Percentiles rank a stretch among this genome's conserved stretches.
These are phyloP conservation scores for Genyomyrus donnyi DNA, from an alignment of 2,113 vertebrate genomes.

Conservation along the genomic window DNA sequence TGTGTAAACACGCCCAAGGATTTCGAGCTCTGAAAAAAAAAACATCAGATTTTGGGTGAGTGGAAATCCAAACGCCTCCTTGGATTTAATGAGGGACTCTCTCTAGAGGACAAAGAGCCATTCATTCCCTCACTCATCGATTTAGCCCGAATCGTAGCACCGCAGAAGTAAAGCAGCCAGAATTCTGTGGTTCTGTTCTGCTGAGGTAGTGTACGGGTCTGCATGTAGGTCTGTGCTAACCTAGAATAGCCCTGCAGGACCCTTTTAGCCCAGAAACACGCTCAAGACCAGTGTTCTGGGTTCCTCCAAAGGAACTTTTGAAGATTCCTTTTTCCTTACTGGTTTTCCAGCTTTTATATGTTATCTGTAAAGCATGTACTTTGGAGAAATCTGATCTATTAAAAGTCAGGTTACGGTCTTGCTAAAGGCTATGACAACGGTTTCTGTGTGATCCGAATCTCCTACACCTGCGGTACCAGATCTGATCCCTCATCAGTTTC, in stretches of 20 bases:
- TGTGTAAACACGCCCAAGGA: not conserved
- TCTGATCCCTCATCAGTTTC: constrained; percentile 31
- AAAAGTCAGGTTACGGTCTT: not conserved
- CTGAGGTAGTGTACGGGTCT: constrained; percentile 31
- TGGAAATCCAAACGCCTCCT: constrained; percentile 47
- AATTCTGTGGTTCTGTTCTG: constrained; percentile 28
- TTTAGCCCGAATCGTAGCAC: constrained; percentile 44
- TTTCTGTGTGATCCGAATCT: not conserved
- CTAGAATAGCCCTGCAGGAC: not conserved
- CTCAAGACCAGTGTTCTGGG: not conserved
- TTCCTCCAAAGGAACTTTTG: not conserved
- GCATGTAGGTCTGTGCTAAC: not conserved
- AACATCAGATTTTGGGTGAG: constrained; percentile 34
- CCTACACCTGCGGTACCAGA: constrained; percentile 30
- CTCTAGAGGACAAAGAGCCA: constrained; percentile 57
- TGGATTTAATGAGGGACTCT: constrained; percentile 50
- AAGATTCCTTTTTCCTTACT: not conserved
- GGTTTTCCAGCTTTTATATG: not conserved
- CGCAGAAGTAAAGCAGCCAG: constrained; percentile 37
- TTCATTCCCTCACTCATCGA: constrained; percentile 49
- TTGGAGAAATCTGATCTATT: not conserved
- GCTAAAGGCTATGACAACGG: not conserved
- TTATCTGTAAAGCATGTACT: not conserved
- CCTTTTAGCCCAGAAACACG: not conserved
- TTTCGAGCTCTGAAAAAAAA: constrained; percentile 25